Conservation (phyloP, 2,113 vertebrate species). For the Craseonycteris thonglongyai region DNA sequence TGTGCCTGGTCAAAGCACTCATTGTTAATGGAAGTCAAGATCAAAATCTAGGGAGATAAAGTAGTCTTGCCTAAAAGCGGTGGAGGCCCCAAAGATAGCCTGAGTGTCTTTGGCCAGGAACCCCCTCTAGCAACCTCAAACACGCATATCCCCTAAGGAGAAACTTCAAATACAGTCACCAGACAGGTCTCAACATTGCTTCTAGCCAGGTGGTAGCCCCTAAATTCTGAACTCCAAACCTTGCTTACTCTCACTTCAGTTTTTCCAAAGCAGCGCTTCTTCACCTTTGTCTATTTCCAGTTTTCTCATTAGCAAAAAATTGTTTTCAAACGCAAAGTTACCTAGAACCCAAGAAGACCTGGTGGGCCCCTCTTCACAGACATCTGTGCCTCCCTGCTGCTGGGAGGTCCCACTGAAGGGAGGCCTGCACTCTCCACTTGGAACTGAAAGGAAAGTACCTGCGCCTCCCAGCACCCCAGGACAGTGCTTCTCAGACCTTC, state of each 20-base stretch:
- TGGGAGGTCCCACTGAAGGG: not conserved
- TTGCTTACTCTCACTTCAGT: not conserved
- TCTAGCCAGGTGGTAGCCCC: not conserved
- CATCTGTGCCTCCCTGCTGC: too few species aligned
- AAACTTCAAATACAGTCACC: not conserved
- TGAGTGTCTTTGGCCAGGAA: not conserved
- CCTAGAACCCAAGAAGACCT: not conserved
- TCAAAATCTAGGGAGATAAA: not conserved
- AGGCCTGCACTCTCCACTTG: too few species aligned
- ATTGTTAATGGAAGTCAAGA: not conserved
- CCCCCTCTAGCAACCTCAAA: not conserved
- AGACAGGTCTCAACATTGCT: not conserved
- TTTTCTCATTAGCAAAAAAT: not conserved
- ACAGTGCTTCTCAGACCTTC: not conserved
- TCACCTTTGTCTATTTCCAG: not conserved
- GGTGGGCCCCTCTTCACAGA: not conserved
- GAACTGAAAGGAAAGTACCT: not conserved
- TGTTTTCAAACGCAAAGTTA: not conserved
- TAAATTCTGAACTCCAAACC: not conserved
- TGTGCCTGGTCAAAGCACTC: not conserved
- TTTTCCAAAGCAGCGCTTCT: not conserved
- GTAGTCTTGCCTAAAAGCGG: not conserved
- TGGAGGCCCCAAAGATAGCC: not conserved
- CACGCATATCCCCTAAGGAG: not conserved
- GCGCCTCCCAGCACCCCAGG: not conserved